Percentiles rank a stretch among this genome's conserved stretches.
Evolutionary conservation across 1,140 invertebrate species (phyloP).

Genomic region (Formica exsecta): DNA sequence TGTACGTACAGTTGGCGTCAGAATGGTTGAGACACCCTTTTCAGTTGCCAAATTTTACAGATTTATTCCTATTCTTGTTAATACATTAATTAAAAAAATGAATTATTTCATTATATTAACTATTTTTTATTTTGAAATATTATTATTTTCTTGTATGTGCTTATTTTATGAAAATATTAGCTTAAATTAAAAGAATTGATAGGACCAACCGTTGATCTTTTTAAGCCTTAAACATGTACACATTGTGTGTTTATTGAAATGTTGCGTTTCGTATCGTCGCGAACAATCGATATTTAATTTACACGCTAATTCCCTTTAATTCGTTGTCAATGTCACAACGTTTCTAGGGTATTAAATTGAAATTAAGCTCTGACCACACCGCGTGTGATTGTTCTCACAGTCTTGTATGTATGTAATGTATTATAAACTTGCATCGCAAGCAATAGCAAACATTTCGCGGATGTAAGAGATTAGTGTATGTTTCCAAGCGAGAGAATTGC

Average conservation of each 20-base stretch:
- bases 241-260: neutral
- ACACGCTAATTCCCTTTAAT: conserved; percentile 56
- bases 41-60: neutral
- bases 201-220: neutral
- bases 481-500: neutral
- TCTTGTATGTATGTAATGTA: neutral
- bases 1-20: conserved; percentile 5
- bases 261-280: neutral
- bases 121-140: conserved; percentile 5
- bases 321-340: conserved; percentile 42
- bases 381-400: conserved; percentile 35
- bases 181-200: neutral
- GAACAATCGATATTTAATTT: conserved; percentile 61
- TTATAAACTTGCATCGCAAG: conserved; percentile 3
- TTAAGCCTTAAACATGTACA: conserved; percentile 2
- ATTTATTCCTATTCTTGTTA: neutral
- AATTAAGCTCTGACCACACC: conserved; percentile 41
- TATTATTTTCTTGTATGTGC: neutral
- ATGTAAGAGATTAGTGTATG: conserved; percentile 9
- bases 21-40: neutral
- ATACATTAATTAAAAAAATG: neutral
- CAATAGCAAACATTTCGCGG: neutral
- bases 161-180: neutral
- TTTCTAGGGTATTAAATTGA: conserved; percentile 47
- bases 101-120: no score